Conservation (phyloP, 2,888 invertebrate genomes). For the Eutolmus rufibarbis region DNA sequence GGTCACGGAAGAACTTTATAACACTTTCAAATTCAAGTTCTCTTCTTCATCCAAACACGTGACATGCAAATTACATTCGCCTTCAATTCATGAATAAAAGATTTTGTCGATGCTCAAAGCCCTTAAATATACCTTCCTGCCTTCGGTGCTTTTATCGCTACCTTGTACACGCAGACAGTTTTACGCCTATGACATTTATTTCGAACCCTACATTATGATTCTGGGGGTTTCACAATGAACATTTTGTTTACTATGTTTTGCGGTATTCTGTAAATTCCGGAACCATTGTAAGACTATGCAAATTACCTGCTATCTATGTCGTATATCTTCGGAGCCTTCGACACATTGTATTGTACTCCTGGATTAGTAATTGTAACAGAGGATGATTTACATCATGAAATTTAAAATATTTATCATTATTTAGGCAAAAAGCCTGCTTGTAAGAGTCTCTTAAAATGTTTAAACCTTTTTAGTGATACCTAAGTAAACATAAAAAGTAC, state of each 20-base stretch:
- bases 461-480: background rate
- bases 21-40: background rate
- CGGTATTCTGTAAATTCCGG: background rate
- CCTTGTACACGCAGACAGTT: background rate
- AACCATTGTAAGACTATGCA: background rate
- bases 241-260: background rate
- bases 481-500: background rate
- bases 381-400: background rate
- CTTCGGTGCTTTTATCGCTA: background rate
- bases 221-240: background rate
- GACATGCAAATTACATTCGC: background rate
- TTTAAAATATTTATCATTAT: background rate
- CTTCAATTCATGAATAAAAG: conserved; percentile 5
- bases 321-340: background rate
- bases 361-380: background rate
- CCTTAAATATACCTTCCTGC: background rate
- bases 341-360: background rate
- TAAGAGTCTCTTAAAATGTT: too few relatives aligned
- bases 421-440: background rate
- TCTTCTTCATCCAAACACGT: background rate
- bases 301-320: background rate
- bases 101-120: background rate
- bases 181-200: background rate
- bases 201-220: background rate
- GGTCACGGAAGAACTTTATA: background rate